Conservation (phyloP, 2,113 vertebrate genomes). For the Maylandia zebra region DNA sequence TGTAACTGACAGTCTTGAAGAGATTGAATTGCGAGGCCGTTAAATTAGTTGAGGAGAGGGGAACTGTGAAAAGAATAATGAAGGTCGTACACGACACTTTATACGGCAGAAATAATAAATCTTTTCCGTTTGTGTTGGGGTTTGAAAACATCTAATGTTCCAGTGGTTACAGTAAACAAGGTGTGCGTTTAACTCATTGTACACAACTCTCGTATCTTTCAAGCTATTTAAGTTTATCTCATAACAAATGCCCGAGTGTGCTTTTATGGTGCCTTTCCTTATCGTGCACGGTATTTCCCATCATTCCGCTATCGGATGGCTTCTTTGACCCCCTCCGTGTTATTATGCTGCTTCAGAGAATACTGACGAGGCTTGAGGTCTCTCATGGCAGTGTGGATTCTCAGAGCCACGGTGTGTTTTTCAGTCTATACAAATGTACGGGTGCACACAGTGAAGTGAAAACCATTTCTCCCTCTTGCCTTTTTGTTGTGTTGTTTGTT, state of each 20-base stretch:
- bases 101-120: neutral
- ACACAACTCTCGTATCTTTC: neutral
- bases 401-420: neutral
- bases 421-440: neutral
- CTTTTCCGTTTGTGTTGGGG: neutral
- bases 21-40: neutral
- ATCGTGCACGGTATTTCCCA: slow-evolving; percentile 79
- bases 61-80: neutral
- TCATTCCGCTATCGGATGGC: slow-evolving; percentile 84
- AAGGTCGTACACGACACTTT: neutral
- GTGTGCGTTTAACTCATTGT: neutral
- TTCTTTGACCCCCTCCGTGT: neutral
- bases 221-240: neutral
- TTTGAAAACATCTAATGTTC: neutral
- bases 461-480: neutral
- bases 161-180: neutral
- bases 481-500: neutral
- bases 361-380: slow-evolving; percentile 70
- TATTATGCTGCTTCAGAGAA: neutral
- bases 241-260: slow-evolving; percentile 56
- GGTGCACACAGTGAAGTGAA: neutral
- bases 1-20: neutral
- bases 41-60: neutral
- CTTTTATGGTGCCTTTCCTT: slow-evolving; percentile 90
- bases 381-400: slow-evolving; percentile 47